Percentiles rank a stretch among this genome's conserved stretches.
Conservation (phyloP, 2,113 vertebrate species). For the Nesogale talazaci region DNA sequence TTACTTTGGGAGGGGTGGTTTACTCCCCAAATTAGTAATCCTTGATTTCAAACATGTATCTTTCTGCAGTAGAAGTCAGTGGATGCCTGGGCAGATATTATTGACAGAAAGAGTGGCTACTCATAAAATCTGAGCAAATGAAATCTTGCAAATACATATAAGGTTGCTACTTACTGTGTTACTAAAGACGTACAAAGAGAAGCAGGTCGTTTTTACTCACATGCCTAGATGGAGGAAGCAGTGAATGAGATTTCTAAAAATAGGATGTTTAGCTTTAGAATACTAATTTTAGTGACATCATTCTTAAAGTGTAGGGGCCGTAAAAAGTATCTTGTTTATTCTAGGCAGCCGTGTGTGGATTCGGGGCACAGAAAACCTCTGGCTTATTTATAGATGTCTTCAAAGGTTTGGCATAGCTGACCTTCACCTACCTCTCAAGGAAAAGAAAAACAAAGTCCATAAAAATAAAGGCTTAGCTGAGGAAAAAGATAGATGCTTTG, state of each 20-base stretch:
- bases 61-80: neutral
- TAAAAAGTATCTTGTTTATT: constrained; percentile 56
- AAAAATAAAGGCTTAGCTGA: constrained; percentile 61
- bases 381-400: neutral
- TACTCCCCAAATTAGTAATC: constrained; percentile 26
- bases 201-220: constrained; percentile 20
- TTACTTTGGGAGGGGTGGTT: constrained; percentile 48
- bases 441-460: constrained; percentile 41
- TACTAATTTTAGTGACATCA: constrained; percentile 61
- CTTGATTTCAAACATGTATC: neutral
- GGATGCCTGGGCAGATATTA: neutral
- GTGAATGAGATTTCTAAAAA: constrained; percentile 67
- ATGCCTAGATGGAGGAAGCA: constrained; percentile 68
- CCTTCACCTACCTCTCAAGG: constrained; percentile 71
- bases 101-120: neutral
- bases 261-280: constrained; percentile 41
- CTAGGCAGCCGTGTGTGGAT: constrained; percentile 67
- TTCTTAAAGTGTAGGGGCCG: constrained; percentile 64
- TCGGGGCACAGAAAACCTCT: constrained; percentile 62
- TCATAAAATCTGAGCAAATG: constrained; percentile 20
- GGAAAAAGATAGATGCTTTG: constrained; percentile 10
- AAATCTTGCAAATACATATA: neutral
- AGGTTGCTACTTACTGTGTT: neutral
- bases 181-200: neutral
- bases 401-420: constrained; percentile 43